Evolutionary conservation across 2,888 invertebrate species (phyloP), one percentile per base, ranked within the genome.

Genomic region (Gryllus longicercus): DNA sequence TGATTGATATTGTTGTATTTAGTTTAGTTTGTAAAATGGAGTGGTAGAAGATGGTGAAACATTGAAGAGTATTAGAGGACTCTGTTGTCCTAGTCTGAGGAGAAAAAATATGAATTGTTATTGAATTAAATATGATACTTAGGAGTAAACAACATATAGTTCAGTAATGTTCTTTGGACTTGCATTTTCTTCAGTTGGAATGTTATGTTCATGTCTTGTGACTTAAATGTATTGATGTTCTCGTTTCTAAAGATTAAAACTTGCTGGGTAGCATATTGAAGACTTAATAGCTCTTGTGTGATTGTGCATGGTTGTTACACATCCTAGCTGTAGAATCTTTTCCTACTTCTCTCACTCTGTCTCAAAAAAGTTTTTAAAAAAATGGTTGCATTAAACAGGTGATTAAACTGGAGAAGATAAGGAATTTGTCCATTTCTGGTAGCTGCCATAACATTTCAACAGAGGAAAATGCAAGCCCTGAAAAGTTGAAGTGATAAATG

Each of bases 381-480:
- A 63, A 63, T 63, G 63, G n/a, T n/a, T 5, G n/a, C 63, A 63
- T n/a, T 63, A n/a, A 63, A 18, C 16, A 63, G 63, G n/a, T 38
- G 16, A n/a, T 63, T 63, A 18, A 14, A 18, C n/a, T 63, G 63
- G 63, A 18, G 63, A n/a, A 63, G 63, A 18, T 63, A 63, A n/a
- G n/a, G n/a, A 63, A 63, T 63, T 63, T 63, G 63, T 63, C 63
- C 63, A n/a, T 63, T 63, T 63, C n/a, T n/a, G n/a, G n/a, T 63
- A 63, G 63, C 16, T n/a, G n/a, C 16, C n/a, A 63, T 63, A n/a
- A 63, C n/a, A 18, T 63, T 63, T 63, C 16, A 63, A 63, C 16
- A 18, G 16, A 63, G 63, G 63, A 63, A n/a, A 63, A 63, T 63
- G 63, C 63, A 18, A 63, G 63, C 38, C 38, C 38, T 38, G 38